These are phyloP conservation scores for Brachypteracias leptosomus DNA, from an alignment of 2,113 vertebrate genomes.

Conservation along the genomic window DNA sequence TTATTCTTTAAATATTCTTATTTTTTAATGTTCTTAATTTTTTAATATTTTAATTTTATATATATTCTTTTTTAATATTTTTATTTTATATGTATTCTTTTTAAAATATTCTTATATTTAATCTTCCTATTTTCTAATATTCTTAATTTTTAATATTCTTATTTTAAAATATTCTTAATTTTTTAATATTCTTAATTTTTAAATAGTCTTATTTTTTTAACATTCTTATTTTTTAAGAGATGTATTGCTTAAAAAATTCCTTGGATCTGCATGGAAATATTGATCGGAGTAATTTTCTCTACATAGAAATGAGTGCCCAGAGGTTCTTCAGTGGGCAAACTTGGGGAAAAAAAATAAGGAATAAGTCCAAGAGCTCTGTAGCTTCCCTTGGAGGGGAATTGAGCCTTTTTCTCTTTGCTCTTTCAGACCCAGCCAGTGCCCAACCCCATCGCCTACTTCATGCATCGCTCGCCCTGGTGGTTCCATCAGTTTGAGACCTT, in stretches of 20 bases:
- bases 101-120: no score
- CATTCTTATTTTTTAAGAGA: no score
- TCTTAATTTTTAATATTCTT: neutral
- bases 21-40: no score
- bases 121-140: no score
- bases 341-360: neutral
- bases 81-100: no score
- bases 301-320: neutral
- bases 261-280: neutral
- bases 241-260: neutral
- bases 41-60: no score
- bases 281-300: accelerated
- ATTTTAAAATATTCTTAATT: no score
- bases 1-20: no score
- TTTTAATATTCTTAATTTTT: no score
- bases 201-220: neutral
- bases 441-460: conserved; percentile 89
- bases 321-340: neutral
- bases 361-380: neutral
- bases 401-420: accelerated
- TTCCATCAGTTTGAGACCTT: conserved; percentile 86
- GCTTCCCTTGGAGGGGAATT: neutral
- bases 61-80: no score
- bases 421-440: conserved; percentile 93
- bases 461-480: conserved; percentile 89